These are phyloP conservation scores for Tipula confusa DNA, from an alignment of 2,888 invertebrate genomes.

Conservation along the genomic window DNA sequence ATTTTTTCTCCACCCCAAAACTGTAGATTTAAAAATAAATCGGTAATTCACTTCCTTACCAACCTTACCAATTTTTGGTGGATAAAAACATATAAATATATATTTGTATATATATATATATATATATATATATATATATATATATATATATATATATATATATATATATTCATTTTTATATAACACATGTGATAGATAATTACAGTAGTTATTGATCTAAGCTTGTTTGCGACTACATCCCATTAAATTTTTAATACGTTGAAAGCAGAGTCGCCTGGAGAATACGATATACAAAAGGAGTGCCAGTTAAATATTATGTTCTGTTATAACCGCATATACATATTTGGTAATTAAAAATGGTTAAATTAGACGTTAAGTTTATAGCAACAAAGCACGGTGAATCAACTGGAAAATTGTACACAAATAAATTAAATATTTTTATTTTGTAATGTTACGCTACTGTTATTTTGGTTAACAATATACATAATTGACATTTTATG, in stretches of 20 bases:
- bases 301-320: neutral
- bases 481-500: neutral
- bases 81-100: neutral
- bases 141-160: neutral
- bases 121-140: neutral
- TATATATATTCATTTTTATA: neutral
- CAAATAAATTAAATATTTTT: no score
- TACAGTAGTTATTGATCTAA: neutral
- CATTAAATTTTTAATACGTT: neutral
- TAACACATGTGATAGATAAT: neutral
- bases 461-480: no score
- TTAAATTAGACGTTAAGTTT: neutral
- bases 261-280: neutral
- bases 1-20: no score
- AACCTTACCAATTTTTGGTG: neutral
- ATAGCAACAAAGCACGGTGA: neutral
- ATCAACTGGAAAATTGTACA: neutral
- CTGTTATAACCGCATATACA: neutral
- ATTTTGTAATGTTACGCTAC: no score
- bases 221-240: neutral
- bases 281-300: neutral
- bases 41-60: no score
- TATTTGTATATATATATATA: neutral
- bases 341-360: neutral
- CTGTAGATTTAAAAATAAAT: no score